A percentile compares a stretch with the other conserved stretches of the same genome.
These are phyloP conservation scores for Megalonaias nervosa DNA, from an alignment of 1,140 invertebrate species.

Conservation along the genomic window DNA sequence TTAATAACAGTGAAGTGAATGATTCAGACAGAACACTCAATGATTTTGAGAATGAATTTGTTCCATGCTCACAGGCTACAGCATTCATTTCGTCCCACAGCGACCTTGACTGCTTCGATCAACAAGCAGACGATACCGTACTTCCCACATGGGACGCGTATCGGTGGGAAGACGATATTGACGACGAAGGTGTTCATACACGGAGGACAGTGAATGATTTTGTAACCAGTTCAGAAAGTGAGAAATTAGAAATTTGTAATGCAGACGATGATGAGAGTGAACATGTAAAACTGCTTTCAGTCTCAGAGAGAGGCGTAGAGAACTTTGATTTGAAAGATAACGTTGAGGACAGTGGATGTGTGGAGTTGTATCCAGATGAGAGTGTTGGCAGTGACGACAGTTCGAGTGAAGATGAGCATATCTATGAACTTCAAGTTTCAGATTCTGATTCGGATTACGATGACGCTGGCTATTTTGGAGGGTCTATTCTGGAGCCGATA, in stretches of 20 bases:
- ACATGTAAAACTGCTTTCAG: too few relatives aligned
- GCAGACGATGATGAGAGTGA: too few relatives aligned
- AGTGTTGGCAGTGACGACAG: constrained; percentile 36
- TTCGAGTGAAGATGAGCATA: constrained; percentile 19
- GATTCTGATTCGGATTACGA: constrained; percentile 44
- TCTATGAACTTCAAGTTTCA: constrained; percentile 27
- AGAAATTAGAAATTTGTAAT: too few relatives aligned
- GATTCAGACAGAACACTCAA: background rate
- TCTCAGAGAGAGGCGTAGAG: constrained; percentile 3
- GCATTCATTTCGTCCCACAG: background rate
- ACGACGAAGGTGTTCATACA: constrained; percentile 46
- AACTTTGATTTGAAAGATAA: constrained; percentile 39
- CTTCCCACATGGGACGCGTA: constrained; percentile 45
- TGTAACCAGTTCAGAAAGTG: constrained; percentile 14
- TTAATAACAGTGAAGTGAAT: background rate
- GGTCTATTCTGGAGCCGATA: too few relatives aligned
- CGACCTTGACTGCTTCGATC: background rate
- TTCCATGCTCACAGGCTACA: background rate
- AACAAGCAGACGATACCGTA: constrained; percentile 12
- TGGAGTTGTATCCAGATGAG: constrained; percentile 29
- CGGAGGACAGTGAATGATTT: constrained; percentile 42
- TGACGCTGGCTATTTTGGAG: constrained; percentile 25
- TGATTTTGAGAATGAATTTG: background rate
- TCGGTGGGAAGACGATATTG: constrained; percentile 51
- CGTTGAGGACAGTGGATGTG: constrained; percentile 35